Percentiles rank a stretch among this genome's conserved stretches.
phyloP scores from a whole-genome alignment of 64 coral and sea anemone species.

The Orbicella faveolata region DNA sequence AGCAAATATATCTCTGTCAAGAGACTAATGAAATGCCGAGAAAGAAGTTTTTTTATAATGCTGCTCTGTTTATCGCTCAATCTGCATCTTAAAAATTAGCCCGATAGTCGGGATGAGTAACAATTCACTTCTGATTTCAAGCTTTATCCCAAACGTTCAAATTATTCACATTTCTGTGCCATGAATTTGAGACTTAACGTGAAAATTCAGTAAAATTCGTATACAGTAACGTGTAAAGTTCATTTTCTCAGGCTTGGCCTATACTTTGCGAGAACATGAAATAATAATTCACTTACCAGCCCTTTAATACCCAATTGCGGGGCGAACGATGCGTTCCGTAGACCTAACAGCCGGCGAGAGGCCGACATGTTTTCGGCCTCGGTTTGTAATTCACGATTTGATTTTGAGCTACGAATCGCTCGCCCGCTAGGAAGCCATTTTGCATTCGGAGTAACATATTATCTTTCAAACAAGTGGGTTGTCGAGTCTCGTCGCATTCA shows the following conservation, averaged over 20 bases:
- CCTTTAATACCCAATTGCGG: slow-evolving; percentile 43
- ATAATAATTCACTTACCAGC: slow-evolving; percentile 30
- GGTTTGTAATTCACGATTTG: not conserved
- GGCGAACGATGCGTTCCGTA: slow-evolving; percentile 28
- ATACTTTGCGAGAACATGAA: not conserved
- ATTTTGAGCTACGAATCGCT: not conserved
- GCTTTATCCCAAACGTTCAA: not conserved
- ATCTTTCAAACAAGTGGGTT: not conserved
- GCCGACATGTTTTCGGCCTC: not conserved
- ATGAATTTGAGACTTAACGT: not conserved
- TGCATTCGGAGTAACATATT: not conserved
- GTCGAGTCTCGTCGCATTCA: not conserved
- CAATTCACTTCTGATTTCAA: not conserved
- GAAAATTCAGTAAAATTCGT: not conserved
- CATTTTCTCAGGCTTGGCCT: not conserved
- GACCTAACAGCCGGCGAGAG: slow-evolving; percentile 2
- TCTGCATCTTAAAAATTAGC: not conserved
- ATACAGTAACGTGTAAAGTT: not conserved
- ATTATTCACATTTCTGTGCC: not conserved
- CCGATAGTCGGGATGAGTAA: not conserved
- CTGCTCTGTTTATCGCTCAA: not conserved
- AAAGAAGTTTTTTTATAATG: not conserved
- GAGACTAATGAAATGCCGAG: slow-evolving; percentile 1
- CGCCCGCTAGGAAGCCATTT: slow-evolving; percentile 5
- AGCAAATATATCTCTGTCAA: slow-evolving; percentile 1